A percentile compares a stretch with the other conserved stretches of the same genome.
These are phyloP conservation scores for Embiotoca jacksoni DNA, from an alignment of 2,113 vertebrate genomes.

Conservation along the genomic window DNA sequence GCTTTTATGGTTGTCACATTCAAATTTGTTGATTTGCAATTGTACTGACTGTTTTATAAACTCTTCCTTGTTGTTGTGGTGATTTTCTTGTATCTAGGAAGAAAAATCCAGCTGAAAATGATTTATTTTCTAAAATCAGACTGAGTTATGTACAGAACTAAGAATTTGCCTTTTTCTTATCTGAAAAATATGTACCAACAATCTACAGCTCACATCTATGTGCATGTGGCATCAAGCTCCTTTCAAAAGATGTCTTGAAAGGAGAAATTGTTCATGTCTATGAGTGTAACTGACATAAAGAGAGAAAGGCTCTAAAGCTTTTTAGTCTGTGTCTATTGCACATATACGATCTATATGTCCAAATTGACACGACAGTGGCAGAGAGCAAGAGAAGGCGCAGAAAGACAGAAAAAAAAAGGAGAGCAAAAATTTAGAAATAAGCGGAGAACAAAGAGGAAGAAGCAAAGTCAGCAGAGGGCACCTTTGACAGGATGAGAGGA, in stretches of 20 bases:
- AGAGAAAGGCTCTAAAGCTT: neutral
- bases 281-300: neutral
- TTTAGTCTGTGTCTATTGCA: neutral
- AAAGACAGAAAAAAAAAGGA: neutral
- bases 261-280: too few relatives aligned
- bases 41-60: too few relatives aligned
- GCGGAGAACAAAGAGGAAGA: neutral
- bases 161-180: too few relatives aligned
- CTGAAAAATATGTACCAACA: too few relatives aligned
- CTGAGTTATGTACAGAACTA: too few relatives aligned
- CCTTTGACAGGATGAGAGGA: conserved; percentile 4
- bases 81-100: too few relatives aligned
- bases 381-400: neutral
- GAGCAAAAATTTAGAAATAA: neutral
- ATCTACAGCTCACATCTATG: too few relatives aligned
- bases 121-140: too few relatives aligned
- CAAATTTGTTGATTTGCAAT: neutral
- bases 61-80: too few relatives aligned
- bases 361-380: neutral
- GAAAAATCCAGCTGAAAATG: too few relatives aligned
- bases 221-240: too few relatives aligned
- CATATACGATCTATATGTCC: neutral
- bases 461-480: neutral
- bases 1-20: neutral
- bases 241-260: too few relatives aligned